Conservation (phyloP, 2,797 vertebrate species). For the Sciaenops ocellatus region DNA sequence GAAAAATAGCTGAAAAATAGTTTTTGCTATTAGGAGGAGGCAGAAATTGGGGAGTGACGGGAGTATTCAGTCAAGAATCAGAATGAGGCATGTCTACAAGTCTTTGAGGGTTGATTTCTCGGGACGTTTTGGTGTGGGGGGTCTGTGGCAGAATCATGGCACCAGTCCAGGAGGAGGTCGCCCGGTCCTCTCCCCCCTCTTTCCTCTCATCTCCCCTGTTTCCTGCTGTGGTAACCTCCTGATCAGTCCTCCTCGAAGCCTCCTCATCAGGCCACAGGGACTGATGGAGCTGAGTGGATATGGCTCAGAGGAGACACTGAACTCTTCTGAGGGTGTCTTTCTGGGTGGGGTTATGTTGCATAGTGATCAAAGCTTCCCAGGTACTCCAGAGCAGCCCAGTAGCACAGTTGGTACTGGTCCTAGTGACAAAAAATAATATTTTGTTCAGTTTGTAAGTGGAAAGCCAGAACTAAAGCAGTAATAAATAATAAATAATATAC, state of each 20-base stretch:
- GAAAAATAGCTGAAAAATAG: conserved; percentile 55
- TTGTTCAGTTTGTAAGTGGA: neutral
- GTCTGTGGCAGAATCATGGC: conserved; percentile 60
- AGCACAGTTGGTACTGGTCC: conserved; percentile 99
- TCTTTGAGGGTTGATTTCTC: conserved; percentile 39
- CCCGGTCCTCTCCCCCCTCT: conserved; percentile 13
- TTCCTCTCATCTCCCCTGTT: conserved; percentile 56
- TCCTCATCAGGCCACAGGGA: conserved; percentile 76
- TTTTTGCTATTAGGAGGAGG: conserved; percentile 65
- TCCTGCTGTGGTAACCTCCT: conserved; percentile 59
- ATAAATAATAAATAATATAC: neutral
- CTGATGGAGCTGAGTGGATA: conserved; percentile 85
- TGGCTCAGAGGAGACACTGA: conserved; percentile 88
- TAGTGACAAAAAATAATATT: conserved; percentile 61
- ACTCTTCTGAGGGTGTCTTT: conserved; percentile 59
- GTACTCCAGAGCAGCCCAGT: conserved; percentile 96
- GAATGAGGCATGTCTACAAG: conserved; percentile 52
- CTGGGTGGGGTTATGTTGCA: conserved; percentile 94
- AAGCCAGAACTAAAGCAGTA: neutral
- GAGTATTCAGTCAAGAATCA: conserved; percentile 59
- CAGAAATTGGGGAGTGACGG: conserved; percentile 49
- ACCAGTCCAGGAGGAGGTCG: conserved; percentile 46
- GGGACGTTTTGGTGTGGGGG: conserved; percentile 44
- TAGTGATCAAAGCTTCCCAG: conserved; percentile 99
- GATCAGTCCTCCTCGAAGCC: conserved; percentile 69